These are phyloP conservation scores for Synaphobranchus kaupii DNA, from an alignment of 2,797 vertebrate species.

Conservation along the genomic window DNA sequence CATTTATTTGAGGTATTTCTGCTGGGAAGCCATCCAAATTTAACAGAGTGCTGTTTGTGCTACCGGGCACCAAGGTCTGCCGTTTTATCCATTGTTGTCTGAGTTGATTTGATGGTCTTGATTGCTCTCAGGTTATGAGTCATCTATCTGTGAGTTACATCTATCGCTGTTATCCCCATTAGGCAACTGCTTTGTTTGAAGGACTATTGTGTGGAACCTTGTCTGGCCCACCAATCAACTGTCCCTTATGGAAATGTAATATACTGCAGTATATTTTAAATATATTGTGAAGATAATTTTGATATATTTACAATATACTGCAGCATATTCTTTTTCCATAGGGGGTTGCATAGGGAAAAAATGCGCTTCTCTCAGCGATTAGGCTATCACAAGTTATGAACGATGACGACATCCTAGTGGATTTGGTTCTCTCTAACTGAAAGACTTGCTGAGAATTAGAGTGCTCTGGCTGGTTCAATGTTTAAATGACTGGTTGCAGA, in stretches of 20 bases:
- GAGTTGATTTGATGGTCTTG: background rate
- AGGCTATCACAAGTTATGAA: background rate
- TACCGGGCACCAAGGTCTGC: background rate
- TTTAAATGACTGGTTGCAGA: constrained; percentile 65
- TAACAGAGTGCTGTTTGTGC: background rate
- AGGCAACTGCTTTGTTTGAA: background rate
- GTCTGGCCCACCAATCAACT: background rate
- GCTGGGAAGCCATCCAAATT: background rate
- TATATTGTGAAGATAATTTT: too few species aligned
- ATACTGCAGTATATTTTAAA: too few species aligned
- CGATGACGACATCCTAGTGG: background rate
- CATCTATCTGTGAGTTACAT: background rate
- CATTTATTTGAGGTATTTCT: background rate
- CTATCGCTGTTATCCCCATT: background rate
- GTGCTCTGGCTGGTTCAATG: background rate
- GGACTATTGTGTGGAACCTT: too few species aligned
- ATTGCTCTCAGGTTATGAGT: background rate
- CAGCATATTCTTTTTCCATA: too few species aligned
- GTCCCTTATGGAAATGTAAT: too few species aligned
- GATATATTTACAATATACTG: too few species aligned
- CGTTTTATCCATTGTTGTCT: background rate
- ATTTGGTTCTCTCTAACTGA: constrained; percentile 21
- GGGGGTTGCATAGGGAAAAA: too few species aligned
- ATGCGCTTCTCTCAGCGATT: background rate
- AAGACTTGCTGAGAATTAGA: constrained; percentile 12